phyloP scores from a whole-genome alignment of 1,140 invertebrate species.

The Drosophila triauraria region DNA sequence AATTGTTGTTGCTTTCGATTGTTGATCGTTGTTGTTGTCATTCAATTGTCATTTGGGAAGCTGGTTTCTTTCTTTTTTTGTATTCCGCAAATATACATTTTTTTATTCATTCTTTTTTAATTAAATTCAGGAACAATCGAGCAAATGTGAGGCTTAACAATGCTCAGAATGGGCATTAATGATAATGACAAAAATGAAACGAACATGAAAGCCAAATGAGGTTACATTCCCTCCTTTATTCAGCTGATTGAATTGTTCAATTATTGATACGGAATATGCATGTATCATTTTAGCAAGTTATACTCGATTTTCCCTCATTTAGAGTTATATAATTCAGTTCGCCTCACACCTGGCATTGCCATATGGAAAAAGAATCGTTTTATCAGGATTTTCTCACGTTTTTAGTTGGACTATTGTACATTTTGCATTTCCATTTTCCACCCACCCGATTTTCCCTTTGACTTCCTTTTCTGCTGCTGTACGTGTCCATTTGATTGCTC shows the following conservation, averaged over 20 bases:
- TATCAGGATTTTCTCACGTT: constrained; percentile 53
- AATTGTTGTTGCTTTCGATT: constrained; percentile 63
- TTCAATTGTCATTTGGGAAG: constrained; percentile 77
- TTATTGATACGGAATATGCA: constrained; percentile 44
- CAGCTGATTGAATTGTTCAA: constrained; percentile 66
- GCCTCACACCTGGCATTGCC: constrained; percentile 34
- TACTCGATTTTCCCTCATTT: constrained; percentile 13
- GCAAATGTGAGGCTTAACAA: constrained; percentile 71
- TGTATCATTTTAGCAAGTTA: constrained; percentile 39
- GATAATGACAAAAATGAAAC: constrained; percentile 61
- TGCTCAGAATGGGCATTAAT: constrained; percentile 53
- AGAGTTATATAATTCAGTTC: constrained; percentile 14
- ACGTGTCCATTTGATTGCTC: constrained; percentile 81
- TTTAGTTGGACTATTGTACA: constrained; percentile 29
- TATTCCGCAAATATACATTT: constrained; percentile 46
- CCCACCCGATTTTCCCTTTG: constrained; percentile 49
- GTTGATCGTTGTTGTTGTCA: constrained; percentile 59
- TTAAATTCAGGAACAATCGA: constrained; percentile 75
- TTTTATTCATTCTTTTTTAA: constrained; percentile 67
- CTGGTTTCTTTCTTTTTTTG: constrained; percentile 40
- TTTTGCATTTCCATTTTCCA: constrained; percentile 54
- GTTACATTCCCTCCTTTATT: constrained; percentile 51
- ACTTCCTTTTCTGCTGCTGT: constrained; percentile 37
- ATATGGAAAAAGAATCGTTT: constrained; percentile 21
- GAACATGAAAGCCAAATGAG: constrained; percentile 48